Percentiles rank a stretch among this genome's conserved stretches.
These are phyloP conservation scores for Conger conger DNA, from an alignment of 2,113 vertebrate species.

Conservation along the genomic window DNA sequence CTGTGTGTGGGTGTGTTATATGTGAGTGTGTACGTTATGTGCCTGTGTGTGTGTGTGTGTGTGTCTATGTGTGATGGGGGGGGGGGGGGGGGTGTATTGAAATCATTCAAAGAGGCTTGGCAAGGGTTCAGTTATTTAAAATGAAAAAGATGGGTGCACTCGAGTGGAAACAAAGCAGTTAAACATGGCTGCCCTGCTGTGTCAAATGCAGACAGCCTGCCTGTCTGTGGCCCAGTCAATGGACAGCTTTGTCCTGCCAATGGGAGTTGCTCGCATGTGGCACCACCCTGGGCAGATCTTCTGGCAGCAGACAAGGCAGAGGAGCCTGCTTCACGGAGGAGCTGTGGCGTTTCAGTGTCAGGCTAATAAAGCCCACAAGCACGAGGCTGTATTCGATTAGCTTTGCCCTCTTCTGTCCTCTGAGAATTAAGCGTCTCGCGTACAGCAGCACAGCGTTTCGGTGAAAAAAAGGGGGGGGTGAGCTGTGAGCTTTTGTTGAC, in stretches of 20 bases:
- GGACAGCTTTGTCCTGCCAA: background rate
- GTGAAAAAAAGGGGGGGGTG: background rate
- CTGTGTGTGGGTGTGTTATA: background rate
- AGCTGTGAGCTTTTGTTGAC: background rate
- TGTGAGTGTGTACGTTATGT: slow-evolving; percentile 6
- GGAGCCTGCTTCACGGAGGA: background rate
- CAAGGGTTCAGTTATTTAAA: background rate
- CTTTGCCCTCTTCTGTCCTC: background rate
- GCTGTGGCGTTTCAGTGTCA: background rate
- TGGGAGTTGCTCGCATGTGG: background rate
- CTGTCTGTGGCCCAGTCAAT: background rate
- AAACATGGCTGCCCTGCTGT: background rate
- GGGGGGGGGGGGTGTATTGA: background rate
- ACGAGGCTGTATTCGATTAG: background rate
- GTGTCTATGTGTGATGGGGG: too few species aligned
- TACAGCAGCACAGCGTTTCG: background rate
- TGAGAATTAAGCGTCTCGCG: background rate
- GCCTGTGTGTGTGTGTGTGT: slow-evolving; percentile 10
- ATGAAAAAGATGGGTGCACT: background rate
- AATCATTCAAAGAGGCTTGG: background rate
- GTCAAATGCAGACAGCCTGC: background rate
- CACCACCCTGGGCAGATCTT: background rate
- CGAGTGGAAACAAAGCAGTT: background rate
- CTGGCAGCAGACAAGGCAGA: background rate
- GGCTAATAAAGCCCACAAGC: background rate